Conservation (phyloP, 2,797 vertebrate genomes). For the Paratrypauchen microcephalus region DNA sequence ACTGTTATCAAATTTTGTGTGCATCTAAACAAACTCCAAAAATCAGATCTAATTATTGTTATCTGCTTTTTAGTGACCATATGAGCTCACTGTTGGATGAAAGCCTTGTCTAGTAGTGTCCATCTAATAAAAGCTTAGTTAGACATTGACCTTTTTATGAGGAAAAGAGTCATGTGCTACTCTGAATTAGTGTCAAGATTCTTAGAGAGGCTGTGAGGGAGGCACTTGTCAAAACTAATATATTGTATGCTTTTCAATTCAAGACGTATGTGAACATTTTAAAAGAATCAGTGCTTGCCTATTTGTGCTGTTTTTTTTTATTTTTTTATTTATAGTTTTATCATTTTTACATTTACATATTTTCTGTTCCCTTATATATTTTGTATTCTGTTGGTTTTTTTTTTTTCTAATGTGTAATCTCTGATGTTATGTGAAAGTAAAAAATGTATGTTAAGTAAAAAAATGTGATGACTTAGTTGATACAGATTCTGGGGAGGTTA, state of each 20-base stretch:
- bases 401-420: neutral
- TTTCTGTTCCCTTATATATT: too few relatives aligned
- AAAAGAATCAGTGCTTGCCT: neutral
- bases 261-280: slow-evolving; percentile 6
- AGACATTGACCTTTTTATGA: slow-evolving; percentile 10
- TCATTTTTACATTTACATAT: too few relatives aligned
- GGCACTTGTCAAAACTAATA: slow-evolving; percentile 6
- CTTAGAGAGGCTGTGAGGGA: slow-evolving; percentile 5
- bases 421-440: too few relatives aligned
- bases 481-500: neutral
- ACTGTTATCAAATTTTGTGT: too few relatives aligned
- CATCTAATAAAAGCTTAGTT: neutral
- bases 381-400: too few relatives aligned
- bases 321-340: too few relatives aligned
- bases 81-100: neutral
- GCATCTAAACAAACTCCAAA: neutral
- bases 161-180: neutral
- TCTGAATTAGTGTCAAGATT: slow-evolving; percentile 8
- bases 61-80: too few relatives aligned
- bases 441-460: neutral
- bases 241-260: neutral
- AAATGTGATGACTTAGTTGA: neutral
- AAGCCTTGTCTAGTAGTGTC: neutral
- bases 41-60: neutral
- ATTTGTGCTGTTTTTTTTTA: neutral